Conservation (phyloP, 2,797 vertebrate genomes). For the Scyliorhinus canicula region DNA sequence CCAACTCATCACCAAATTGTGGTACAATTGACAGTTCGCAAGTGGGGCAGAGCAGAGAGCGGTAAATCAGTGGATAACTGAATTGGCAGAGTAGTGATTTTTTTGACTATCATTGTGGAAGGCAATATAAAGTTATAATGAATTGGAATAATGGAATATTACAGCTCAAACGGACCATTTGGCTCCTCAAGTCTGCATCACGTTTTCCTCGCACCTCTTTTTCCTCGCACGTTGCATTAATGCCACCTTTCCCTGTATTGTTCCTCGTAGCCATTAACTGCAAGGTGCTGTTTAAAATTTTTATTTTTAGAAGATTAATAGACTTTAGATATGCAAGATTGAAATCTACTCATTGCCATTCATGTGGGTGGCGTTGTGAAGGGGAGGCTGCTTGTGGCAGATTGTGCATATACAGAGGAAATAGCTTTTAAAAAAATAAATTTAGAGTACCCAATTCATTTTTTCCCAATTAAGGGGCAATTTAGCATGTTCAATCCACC, state of each 20-base stretch:
- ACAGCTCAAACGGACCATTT: neutral
- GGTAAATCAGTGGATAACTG: neutral
- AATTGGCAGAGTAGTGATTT: neutral
- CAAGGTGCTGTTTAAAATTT: neutral
- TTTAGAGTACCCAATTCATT: no score
- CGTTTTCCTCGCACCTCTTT: no score
- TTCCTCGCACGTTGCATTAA: no score
- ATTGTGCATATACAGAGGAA: neutral
- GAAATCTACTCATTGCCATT: neutral
- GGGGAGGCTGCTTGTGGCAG: no score
- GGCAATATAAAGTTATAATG: neutral
- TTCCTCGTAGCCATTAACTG: neutral
- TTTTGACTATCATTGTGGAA: neutral
- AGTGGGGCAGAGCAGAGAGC: no score
- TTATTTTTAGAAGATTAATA: neutral
- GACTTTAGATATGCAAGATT: neutral
- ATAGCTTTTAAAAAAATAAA: neutral
- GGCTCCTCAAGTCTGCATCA: neutral
- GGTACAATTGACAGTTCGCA: neutral
- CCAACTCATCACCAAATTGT: neutral
- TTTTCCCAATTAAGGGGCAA: no score
- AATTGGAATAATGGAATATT: neutral
- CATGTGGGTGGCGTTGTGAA: neutral
- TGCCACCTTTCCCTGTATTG: neutral
- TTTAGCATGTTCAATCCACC: no score